Evolutionary conservation across 64 coral and sea anemone genomes (phyloP).

Genomic region (Exaiptasia diaphana): DNA sequence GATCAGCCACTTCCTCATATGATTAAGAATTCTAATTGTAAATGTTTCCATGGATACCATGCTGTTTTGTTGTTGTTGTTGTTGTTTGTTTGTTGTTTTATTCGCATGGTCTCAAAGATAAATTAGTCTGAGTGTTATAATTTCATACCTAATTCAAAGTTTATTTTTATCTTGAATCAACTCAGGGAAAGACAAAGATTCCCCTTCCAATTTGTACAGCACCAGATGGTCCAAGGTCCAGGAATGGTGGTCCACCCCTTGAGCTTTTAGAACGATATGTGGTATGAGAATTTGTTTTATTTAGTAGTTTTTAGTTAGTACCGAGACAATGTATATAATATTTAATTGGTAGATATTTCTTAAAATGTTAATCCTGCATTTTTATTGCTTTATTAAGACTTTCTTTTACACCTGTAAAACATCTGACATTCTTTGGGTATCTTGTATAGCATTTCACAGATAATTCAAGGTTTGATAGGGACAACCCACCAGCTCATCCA

Average conservation of each 20-base stretch:
- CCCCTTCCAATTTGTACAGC: constrained; percentile 98
- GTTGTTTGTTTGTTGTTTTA: too few relatives aligned
- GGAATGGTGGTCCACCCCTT: constrained; percentile 78
- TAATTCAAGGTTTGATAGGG: constrained; percentile 86
- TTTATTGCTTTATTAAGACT: not conserved
- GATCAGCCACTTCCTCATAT: too few relatives aligned
- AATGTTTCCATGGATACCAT: too few relatives aligned
- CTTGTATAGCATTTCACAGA: constrained; percentile 89
- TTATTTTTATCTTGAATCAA: not conserved
- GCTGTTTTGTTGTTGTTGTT: too few relatives aligned
- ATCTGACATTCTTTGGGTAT: not conserved
- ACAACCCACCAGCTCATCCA: constrained; percentile 84
- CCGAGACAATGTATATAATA: too few relatives aligned
- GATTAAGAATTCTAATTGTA: too few relatives aligned
- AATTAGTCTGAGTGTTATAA: not conserved
- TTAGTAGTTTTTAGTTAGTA: too few relatives aligned
- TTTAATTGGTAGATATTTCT: not conserved
- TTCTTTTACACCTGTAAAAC: not conserved
- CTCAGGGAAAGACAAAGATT: constrained; percentile 98
- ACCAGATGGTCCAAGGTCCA: constrained; percentile 83
- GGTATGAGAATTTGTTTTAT: constrained; percentile 54
- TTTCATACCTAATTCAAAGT: not conserved
- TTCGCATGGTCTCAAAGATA: too few relatives aligned
- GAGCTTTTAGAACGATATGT: constrained; percentile 92
- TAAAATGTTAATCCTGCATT: not conserved